Evolutionary conservation across 2,888 invertebrate genomes (phyloP).

Genomic region (Parnassius glacialis): DNA sequence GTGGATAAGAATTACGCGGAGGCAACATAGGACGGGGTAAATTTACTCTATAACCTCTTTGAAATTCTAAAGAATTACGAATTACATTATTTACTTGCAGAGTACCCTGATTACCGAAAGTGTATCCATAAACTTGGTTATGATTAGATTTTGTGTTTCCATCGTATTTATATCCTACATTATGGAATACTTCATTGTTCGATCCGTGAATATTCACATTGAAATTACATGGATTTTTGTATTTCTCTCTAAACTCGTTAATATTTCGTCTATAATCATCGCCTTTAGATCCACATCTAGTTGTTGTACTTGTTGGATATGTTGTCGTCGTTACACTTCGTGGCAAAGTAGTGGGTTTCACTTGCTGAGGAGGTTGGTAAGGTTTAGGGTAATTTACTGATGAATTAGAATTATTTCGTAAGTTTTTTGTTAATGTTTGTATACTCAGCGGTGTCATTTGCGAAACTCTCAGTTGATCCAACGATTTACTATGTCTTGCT

Average conservation of each 20-base stretch:
- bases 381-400: constrained; percentile 74
- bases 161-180: constrained; percentile 70
- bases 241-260: constrained; percentile 83
- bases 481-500: constrained; percentile 89
- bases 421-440: constrained; percentile 58
- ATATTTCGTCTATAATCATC: constrained; percentile 82
- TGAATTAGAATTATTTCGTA: constrained; percentile 63
- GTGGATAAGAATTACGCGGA: constrained; percentile 83
- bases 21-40: constrained; percentile 81
- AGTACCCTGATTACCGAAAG: constrained; percentile 80
- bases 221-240: constrained; percentile 78
- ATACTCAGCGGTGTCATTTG: constrained; percentile 61
- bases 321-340: constrained; percentile 73
- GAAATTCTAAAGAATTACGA: constrained; percentile 80
- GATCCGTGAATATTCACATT: constrained; percentile 55
- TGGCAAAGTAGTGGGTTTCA: constrained; percentile 74
- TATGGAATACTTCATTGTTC: constrained; percentile 73
- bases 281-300: constrained; percentile 68
- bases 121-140: constrained; percentile 75
- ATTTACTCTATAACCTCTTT: constrained; percentile 80
- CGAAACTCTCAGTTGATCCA: constrained; percentile 87
- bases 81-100: constrained; percentile 73
- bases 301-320: constrained; percentile 70
- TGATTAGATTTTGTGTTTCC: constrained; percentile 64
- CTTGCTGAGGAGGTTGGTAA: constrained; percentile 63